These are phyloP conservation scores for Phrynosoma platyrhinos DNA, from an alignment of 2,113 vertebrate genomes.

Conservation along the genomic window DNA sequence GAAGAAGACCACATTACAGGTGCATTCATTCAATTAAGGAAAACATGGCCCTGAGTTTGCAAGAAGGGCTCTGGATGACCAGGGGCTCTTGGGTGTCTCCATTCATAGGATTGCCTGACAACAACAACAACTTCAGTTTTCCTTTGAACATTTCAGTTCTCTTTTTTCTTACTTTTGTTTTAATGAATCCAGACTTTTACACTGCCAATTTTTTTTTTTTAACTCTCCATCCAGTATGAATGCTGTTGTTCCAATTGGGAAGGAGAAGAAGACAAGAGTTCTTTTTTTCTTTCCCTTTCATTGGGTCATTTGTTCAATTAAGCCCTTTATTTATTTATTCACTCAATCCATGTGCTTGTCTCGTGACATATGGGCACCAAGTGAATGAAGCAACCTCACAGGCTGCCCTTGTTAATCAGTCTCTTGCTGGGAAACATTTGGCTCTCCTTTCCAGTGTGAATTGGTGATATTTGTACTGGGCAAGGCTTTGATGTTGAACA, in stretches of 20 bases:
- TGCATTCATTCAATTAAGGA: no score
- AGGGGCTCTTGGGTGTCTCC: no score
- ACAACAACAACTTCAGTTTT: no score
- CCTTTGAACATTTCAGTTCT: no score
- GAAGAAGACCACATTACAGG: no score
- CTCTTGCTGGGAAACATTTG: slow-evolving; percentile 32
- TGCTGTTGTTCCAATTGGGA: background rate
- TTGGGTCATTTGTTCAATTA: background rate
- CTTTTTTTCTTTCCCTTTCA: background rate
- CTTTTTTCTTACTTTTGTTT: no score
- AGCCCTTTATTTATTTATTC: background rate
- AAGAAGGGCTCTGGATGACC: no score
- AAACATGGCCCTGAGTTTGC: no score
- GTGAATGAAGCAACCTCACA: background rate
- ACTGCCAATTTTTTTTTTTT: background rate
- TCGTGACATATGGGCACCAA: background rate
- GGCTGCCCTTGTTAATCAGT: background rate
- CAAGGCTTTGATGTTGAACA: slow-evolving; percentile 24
- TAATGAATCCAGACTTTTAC: background rate
- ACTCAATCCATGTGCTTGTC: background rate
- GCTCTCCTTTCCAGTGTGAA: slow-evolving; percentile 23
- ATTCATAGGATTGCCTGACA: no score
- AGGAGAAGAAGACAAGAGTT: background rate
- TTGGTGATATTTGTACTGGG: slow-evolving; percentile 24
- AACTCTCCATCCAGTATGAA: background rate